Evolutionary conservation across 2,888 invertebrate genomes (phyloP), one percentile per base, ranked within the genome.

Genomic region (Boloria euphrosyne): DNA sequence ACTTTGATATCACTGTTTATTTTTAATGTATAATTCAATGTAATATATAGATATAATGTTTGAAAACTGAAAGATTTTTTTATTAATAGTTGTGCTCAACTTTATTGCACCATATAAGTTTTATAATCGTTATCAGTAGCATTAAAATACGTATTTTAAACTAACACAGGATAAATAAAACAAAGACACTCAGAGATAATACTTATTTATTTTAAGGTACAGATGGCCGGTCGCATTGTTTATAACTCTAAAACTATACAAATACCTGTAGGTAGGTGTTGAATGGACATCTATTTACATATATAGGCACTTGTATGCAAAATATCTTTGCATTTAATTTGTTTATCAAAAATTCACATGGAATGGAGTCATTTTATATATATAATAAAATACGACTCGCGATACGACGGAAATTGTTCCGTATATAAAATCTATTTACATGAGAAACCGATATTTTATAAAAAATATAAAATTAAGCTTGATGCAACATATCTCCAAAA

Each of bases 291-390:
- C 58, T 76, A 74, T 76, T 47, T 75, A 77, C 75, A 78, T 70
- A 65, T 83, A 81, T 85, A 86, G 85, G 81, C 85, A 85, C 90
- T 81, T 66, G 54, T 74, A 76, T 81, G 83, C 85, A 80, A 85
- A 83, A 54, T 13, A 38, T 52, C 50, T 62, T 69, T 64, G 67
- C 18, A 64, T 55, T 61, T 47, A 64, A 68, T 62, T 58, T 58
- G 43, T 50, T 59, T 49, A 50, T 64, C 52, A 22, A 46, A 57
- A n/a, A 55, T 55, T 17, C 44, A 44, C 59, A 55, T 61, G 27
- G 14, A 22, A 54, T 62, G 52, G 55, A 55, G 57, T 52, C 51
- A 13, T 51, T n/a, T 54, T 44, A 66, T 49, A 55, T 55, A 14
- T 43, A 52, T 31, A 57, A 66, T 62, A 60, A 46, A 59, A 68